These are phyloP conservation scores for Monoplex corrugatus DNA, from an alignment of 2,888 invertebrate species.

Conservation along the genomic window DNA sequence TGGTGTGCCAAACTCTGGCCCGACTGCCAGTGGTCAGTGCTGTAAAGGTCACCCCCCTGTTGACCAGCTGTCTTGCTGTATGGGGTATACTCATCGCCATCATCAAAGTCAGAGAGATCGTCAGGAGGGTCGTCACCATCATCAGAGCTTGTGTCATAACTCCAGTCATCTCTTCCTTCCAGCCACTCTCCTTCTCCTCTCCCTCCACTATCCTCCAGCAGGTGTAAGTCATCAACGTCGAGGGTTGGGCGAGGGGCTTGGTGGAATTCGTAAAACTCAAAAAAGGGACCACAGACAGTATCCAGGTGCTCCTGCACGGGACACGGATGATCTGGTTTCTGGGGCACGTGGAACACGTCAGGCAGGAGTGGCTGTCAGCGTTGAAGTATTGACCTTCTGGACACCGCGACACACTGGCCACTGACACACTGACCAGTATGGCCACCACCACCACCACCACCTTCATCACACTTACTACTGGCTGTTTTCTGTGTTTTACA, in stretches of 20 bases:
- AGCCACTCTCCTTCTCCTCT: not conserved
- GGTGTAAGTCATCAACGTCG: not conserved
- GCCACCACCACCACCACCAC: not conserved
- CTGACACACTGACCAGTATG: not conserved
- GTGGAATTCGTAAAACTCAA: conserved; percentile 48
- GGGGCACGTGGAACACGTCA: conserved; percentile 41
- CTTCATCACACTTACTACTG: not conserved
- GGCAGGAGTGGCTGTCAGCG: not conserved
- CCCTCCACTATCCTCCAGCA: not conserved
- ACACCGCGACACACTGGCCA: not conserved
- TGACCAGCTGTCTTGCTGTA: no score
- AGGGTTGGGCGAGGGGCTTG: conserved; percentile 35
- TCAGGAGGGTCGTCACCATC: no score
- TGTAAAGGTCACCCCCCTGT: no score
- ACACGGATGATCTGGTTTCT: conserved; percentile 47
- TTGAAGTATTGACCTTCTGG: conserved; percentile 30
- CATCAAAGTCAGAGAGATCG: no score
- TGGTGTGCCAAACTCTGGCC: no score
- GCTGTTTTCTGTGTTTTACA: not conserved
- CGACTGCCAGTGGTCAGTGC: not conserved
- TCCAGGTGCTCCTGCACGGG: conserved; percentile 14
- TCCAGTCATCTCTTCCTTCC: no score
- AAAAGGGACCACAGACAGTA: conserved; percentile 43
- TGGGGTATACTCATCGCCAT: no score
- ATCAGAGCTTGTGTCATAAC: no score